These are phyloP conservation scores for Spatulosminthurus flaviceps DNA, from an alignment of 2,888 invertebrate species.

Conservation along the genomic window DNA sequence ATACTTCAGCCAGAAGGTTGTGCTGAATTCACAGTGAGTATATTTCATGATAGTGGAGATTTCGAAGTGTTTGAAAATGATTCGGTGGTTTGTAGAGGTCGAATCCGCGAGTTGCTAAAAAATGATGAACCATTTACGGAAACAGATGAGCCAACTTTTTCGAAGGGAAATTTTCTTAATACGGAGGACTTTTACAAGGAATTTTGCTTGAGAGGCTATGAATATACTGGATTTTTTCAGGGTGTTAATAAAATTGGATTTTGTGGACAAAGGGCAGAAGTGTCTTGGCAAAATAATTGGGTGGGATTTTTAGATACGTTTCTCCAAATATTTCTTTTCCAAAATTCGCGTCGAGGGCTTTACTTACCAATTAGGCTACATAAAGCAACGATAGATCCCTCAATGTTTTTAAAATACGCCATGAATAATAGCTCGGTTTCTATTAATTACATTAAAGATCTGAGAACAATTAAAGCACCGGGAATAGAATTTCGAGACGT, in stretches of 20 bases:
- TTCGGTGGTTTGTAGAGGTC: conserved; percentile 66
- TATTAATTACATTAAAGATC: conserved; percentile 68
- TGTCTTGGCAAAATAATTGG: conserved; percentile 84
- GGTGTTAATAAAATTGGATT: conserved; percentile 66
- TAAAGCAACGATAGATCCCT: conserved; percentile 76
- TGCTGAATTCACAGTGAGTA: conserved; percentile 81
- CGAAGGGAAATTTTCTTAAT: too few relatives aligned
- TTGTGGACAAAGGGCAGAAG: conserved; percentile 65
- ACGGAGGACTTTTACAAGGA: conserved; percentile 66
- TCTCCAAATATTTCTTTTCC: conserved; percentile 82
- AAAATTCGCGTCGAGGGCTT: conserved; percentile 75
- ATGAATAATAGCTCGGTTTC: neutral
- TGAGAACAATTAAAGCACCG: conserved; percentile 72
- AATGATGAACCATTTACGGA: conserved; percentile 39
- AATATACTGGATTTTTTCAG: conserved; percentile 65
- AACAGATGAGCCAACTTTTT: neutral
- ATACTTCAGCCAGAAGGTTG: conserved; percentile 76
- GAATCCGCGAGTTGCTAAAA: conserved; percentile 54
- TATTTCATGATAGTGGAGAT: conserved; percentile 79
- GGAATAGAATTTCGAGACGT: conserved; percentile 82
- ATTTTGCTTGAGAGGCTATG: conserved; percentile 65
- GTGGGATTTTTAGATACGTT: conserved; percentile 88
- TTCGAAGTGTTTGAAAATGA: conserved; percentile 67
- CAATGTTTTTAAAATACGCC: conserved; percentile 1
- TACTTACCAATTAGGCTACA: conserved; percentile 80